A percentile compares a stretch with the other conserved stretches of the same genome.
Evolutionary conservation across 2,797 vertebrate genomes (phyloP).

Genomic region (Danionella dracula): DNA sequence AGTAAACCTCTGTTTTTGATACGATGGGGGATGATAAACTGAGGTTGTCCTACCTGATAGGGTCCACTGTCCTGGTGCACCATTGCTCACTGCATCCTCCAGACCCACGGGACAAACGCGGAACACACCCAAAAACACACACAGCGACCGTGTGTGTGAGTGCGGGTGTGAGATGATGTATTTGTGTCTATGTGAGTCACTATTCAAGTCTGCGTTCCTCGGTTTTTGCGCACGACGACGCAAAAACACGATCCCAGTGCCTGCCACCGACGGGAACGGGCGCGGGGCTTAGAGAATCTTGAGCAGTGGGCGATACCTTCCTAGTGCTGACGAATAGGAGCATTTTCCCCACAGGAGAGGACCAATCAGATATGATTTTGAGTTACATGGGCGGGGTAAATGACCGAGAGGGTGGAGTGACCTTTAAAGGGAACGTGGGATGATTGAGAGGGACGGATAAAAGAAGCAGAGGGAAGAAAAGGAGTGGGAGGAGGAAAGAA

Average conservation of each 20-base stretch:
- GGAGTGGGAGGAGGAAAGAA: neutral
- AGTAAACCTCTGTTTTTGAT: neutral
- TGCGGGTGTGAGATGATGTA: neutral
- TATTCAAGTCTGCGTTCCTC: neutral
- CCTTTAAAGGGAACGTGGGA: slow-evolving; percentile 62
- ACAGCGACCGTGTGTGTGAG: neutral
- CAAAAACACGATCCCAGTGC: slow-evolving; percentile 32
- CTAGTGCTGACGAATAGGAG: slow-evolving; percentile 64
- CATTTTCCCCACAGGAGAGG: too few species aligned
- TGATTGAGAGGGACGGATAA: slow-evolving; percentile 56
- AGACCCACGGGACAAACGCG: slow-evolving; percentile 27
- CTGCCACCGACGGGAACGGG: slow-evolving; percentile 7
- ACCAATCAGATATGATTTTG: too few species aligned
- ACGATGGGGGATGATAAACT: neutral
- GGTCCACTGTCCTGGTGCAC: slow-evolving; percentile 94
- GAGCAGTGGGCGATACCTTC: slow-evolving; percentile 28
- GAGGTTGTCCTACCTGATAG: slow-evolving; percentile 77
- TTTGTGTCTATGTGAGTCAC: neutral
- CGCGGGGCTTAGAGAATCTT: slow-evolving; percentile 1
- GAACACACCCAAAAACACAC: neutral
- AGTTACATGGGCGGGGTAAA: slow-evolving; percentile 42
- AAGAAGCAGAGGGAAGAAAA: slow-evolving; percentile 24
- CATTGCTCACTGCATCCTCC: slow-evolving; percentile 89
- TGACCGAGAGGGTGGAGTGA: slow-evolving; percentile 58
- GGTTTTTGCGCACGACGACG: slow-evolving; percentile 27